phyloP scores from a whole-genome alignment of 2,888 invertebrate genomes.

The Leptura quadrifasciata region DNA sequence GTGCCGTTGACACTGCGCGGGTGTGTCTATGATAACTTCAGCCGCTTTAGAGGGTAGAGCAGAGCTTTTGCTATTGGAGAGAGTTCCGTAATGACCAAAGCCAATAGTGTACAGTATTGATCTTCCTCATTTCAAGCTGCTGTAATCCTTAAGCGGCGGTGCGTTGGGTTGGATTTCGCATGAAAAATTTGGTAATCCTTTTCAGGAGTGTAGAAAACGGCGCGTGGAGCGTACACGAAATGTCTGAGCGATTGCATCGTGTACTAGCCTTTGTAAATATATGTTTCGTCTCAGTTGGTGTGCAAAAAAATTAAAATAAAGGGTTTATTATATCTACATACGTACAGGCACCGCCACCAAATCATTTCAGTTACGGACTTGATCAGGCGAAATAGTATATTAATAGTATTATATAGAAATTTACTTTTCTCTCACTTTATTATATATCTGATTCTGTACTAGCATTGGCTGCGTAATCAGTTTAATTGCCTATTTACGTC shows the following conservation, averaged over 20 bases:
- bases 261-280: slow-evolving; percentile 47
- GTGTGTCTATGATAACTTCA: slow-evolving; percentile 43
- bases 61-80: slow-evolving; percentile 54
- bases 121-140: slow-evolving; percentile 42
- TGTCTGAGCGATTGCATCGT: slow-evolving; percentile 47
- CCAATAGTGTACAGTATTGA: slow-evolving; percentile 63
- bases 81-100: slow-evolving; percentile 62
- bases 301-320: slow-evolving; percentile 25
- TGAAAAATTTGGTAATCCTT: slow-evolving; percentile 45
- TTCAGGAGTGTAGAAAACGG: slow-evolving; percentile 42
- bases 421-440: no score
- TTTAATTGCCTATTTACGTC: no score
- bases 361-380: slow-evolving; percentile 20
- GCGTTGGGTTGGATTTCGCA: slow-evolving; percentile 36
- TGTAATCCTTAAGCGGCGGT: slow-evolving; percentile 22
- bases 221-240: slow-evolving; percentile 36
- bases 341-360: slow-evolving; percentile 10
- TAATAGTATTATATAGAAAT: no score
- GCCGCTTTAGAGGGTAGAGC: slow-evolving; percentile 27
- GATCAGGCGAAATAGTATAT: background rate
- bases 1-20: slow-evolving; percentile 6
- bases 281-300: slow-evolving; percentile 34
- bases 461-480: no score
- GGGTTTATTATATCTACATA: slow-evolving; percentile 28
- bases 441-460: no score